Evolutionary conservation across 2,113 vertebrate genomes (phyloP), one percentile per base, ranked within the genome.

Genomic region (Gobius niger): DNA sequence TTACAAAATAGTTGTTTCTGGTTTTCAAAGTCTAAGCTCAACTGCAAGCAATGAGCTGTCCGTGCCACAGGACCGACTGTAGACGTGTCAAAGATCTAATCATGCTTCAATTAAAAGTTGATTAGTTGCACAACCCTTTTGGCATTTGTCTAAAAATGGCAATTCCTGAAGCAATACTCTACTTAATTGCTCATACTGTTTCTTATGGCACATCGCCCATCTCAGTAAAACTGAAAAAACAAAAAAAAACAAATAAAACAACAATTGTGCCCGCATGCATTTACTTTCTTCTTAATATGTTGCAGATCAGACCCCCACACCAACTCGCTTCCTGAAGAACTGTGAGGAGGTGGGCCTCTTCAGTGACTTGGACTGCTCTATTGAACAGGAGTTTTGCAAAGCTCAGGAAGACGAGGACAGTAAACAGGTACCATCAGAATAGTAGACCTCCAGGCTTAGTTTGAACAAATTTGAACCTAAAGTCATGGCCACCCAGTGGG

Each of bases 321-420:
- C 98, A 15, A 99, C 98, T 0, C 95, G 97, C 68, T 99, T 99
- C 85, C 90, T 99, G 91, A 99, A 99, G 93, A 99, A 99, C 91
- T 99, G 98, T 64, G 98, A 99, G 85, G 98, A 99, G 82, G 98
- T 99, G 57, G 97, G 97, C 50, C 92, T 99, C 84, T 99, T 99
- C 91, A 99, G 92, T 7, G 98, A 99, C 68, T 94, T 99, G 44
- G 97, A 98, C 83, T 98, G 97, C 89, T 97, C 96, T 85, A 94
- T 99, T 2, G 96, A 99, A 84, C 97, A 98, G 59, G 96, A 99
- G 86, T 98, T 98, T 83, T 93, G 97, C 89, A 98, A 97, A 88
- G 96, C 93, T 54, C 96, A 99, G 88, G 98, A 98, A 85, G 95
- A 98, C 68, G 97, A 99, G 78, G 98, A 95, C 92, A 96, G 89